Evolutionary conservation across 2,113 vertebrate genomes (phyloP).

Genomic region (Entelurus aequoreus): DNA sequence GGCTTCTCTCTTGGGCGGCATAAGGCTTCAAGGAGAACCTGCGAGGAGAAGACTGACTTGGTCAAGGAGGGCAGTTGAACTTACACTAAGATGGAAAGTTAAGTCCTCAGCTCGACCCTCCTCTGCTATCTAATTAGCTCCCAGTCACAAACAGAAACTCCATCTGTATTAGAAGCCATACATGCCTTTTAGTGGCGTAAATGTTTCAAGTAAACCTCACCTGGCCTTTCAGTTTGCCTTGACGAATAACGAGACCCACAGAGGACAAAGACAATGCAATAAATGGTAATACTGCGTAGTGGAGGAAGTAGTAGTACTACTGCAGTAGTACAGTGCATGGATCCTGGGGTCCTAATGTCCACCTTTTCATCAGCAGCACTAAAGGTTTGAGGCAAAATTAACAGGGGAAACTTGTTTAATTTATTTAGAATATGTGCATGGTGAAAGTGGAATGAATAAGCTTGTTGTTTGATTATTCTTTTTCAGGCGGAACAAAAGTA

Average conservation of each 20-base stretch:
- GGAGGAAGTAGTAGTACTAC: constrained; percentile 71
- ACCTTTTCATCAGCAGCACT: constrained; percentile 7
- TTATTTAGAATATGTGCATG: constrained; percentile 4
- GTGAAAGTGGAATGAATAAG: neutral
- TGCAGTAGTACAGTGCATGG: constrained; percentile 62
- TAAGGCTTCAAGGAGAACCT: constrained; percentile 22
- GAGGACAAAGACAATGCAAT: constrained; percentile 59
- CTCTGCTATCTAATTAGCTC: constrained; percentile 7
- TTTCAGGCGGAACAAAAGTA: constrained; percentile 56
- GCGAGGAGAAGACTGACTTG: constrained; percentile 5
- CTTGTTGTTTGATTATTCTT: constrained; percentile 27
- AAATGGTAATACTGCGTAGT: constrained; percentile 67
- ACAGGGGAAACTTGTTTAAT: constrained; percentile 29
- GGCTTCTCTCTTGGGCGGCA: constrained; percentile 65
- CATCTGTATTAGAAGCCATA: neutral
- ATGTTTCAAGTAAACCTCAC: constrained; percentile 42
- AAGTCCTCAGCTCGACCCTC: constrained; percentile 20
- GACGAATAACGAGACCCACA: constrained; percentile 27
- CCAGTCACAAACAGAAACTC: constrained; percentile 1
- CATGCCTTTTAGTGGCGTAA: neutral
- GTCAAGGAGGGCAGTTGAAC: neutral
- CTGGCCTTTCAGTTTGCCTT: constrained; percentile 30
- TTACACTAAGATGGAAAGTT: constrained; percentile 17
- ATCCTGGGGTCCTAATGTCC: constrained; percentile 36
- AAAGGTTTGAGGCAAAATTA: constrained; percentile 15